Evolutionary conservation across 2,888 invertebrate genomes (phyloP), one percentile per base, ranked within the genome.

Genomic region (Meiosimyza decipiens): DNA sequence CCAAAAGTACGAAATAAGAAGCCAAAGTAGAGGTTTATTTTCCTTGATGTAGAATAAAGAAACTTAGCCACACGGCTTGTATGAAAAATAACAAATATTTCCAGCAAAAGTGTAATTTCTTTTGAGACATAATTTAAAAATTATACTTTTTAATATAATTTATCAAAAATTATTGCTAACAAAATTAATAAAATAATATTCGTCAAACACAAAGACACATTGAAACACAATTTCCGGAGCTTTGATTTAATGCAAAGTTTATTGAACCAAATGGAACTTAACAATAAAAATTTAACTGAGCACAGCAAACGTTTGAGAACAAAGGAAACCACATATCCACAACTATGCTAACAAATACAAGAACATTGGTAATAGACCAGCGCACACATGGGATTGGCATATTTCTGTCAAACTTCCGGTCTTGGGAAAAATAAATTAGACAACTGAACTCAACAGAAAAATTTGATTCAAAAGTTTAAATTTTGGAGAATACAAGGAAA

Each of bases 331-430:
- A 68, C 49, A 68, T 28, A 50, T n/a, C 15, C 59, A 55, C 59
- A 55, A 28, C 15, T 40, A 13, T 40, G 40, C 52, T 16, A 0
- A 55, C 40, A 16, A 15, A 54, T 18, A 16, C 66, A 66, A 11
- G 52, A 22, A 22, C 62, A 40, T 22, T 49, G 40, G 57, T 47
- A 11, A 22, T 49, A 65, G 15, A 9, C 62, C 50, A 57, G 22
- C 49, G 50, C 50, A 28, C 51, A 11, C 18, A 40, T 71, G 71
- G 63, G 55, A 57, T 71, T 71, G 71, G 71, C 71, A 71, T 22
- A 71, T 47, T 63, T 71, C 71, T 71, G 71, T 12, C 55, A 16
- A n/a, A 71, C 60, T 71, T 65, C 71, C 71, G 71, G 66, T 66
- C 33, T 22, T 57, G 15, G 6, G 9, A 40, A 40, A 6, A 40